Percentiles rank a stretch among this genome's conserved stretches.
Evolutionary conservation across 2,888 invertebrate genomes (phyloP).

Genomic region (Noctua pronuba): DNA sequence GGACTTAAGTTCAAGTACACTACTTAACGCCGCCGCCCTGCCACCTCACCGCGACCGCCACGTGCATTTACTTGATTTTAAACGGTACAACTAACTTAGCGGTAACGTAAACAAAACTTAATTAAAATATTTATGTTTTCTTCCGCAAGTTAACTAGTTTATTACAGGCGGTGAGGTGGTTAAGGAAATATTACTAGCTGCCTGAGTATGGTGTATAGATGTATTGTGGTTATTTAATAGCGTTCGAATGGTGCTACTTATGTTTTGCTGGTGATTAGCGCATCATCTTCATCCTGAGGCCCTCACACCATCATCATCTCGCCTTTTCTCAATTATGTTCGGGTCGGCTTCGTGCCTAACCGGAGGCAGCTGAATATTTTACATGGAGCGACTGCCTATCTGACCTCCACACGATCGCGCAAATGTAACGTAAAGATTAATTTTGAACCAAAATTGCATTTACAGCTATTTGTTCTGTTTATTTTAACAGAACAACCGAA

Average conservation of each 20-base stretch:
- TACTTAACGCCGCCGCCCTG: constrained; percentile 67
- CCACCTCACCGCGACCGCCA: constrained; percentile 62
- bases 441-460: too few species aligned
- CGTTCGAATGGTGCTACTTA: neutral
- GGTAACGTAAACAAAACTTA: constrained; percentile 67
- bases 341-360: too few species aligned
- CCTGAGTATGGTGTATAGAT: neutral
- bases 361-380: too few species aligned
- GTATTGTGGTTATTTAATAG: too few species aligned
- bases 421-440: too few species aligned
- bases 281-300: neutral
- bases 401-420: too few species aligned
- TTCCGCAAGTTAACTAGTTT: constrained; percentile 13
- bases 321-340: too few species aligned
- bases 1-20: constrained; percentile 63
- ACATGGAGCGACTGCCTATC: too few species aligned
- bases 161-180: neutral
- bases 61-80: constrained; percentile 71
- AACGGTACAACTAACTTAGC: constrained; percentile 71
- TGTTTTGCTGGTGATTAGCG: neutral
- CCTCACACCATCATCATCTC: neutral
- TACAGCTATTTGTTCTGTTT: too few species aligned
- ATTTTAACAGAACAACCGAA: neutral
- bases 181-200: neutral
- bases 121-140: constrained; percentile 59